Evolutionary conservation across 2,797 vertebrate species (phyloP), one percentile per base, ranked within the genome.

Genomic region (Acanthurus lineatus): DNA sequence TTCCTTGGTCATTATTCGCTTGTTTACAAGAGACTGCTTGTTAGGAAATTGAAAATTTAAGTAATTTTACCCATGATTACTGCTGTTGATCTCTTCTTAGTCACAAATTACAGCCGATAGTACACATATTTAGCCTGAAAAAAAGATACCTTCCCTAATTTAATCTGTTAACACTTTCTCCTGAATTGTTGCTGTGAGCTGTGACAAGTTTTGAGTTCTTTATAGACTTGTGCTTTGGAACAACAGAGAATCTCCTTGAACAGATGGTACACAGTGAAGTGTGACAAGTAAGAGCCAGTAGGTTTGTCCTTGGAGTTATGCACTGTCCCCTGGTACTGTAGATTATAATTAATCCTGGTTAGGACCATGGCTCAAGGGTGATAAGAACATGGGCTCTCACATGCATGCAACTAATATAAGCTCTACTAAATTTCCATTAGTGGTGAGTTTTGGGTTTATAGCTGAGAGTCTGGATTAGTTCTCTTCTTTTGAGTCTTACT

Each of bases 301-400:
- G 20, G 10, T 42, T 64, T 63, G 63, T 58, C 52, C 57, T 68
- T 66, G 48, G n/a, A 62, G 53, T 42, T 22, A 14, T 28, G 40
- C 51, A 35, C 40, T 19, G 28, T 28, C 20, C 15, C 8, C 12
- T 25, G 28, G 17, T 49, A 15, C 19, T 45, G 49, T 5, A 15
- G 25, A 52, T 68, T 22, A 47, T 19, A 52, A 35, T 60, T 16
- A 45, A 32, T 58, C 66, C 22, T 15, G 7, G 19, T 44, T 74
- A 49, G 60, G 32, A 6, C 44, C 28, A 2, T 28, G 16, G 57
- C 60, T 76, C 6, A 9, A 9, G 7, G 47, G 22, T 47, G 54
- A 47, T 63, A 17, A 57, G 19, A 44, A 28, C 64, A 20, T 1
- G 2, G 11, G 12, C 28, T n/a, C n/a, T 47, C 0, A 59, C 9